Evolutionary conservation across 2,113 vertebrate genomes (phyloP).

Genomic region (Anseranas semipalmata): DNA sequence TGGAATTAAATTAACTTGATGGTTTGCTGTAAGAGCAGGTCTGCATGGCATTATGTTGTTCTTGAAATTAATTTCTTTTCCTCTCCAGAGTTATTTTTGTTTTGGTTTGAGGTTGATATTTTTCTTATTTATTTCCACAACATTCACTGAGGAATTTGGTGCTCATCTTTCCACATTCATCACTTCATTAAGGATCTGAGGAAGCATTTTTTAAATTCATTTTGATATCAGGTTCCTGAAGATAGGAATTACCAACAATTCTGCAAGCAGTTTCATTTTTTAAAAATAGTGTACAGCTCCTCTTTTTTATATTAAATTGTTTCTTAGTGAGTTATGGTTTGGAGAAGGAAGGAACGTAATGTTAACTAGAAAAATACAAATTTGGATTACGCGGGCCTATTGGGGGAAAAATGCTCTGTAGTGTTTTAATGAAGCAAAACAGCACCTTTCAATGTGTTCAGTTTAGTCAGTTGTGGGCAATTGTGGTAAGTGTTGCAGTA

Average conservation of each 20-base stretch:
- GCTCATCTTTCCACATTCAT: conserved; percentile 25
- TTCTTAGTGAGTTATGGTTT: background rate
- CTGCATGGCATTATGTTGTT: conserved; percentile 68
- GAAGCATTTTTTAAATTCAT: too few species aligned
- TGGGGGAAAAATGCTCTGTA: background rate
- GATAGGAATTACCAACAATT: background rate
- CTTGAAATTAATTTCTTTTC: conserved; percentile 76
- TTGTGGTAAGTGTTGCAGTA: background rate
- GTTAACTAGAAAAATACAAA: background rate
- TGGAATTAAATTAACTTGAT: conserved; percentile 80
- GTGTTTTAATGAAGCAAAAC: background rate
- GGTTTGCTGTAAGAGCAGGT: conserved; percentile 70
- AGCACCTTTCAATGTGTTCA: background rate
- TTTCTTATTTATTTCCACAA: conserved; percentile 38
- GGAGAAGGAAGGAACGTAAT: background rate
- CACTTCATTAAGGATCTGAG: conserved; percentile 33
- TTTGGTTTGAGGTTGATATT: background rate
- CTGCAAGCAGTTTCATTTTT: background rate
- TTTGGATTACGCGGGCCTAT: background rate
- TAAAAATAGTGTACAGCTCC: background rate
- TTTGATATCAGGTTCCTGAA: conserved; percentile 7
- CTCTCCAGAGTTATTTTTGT: conserved; percentile 55
- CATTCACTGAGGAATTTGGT: conserved; percentile 31
- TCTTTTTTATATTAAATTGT: background rate
- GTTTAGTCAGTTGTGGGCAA: background rate